phyloP scores from a whole-genome alignment of 2,113 vertebrate genomes.

The Natator depressus region DNA sequence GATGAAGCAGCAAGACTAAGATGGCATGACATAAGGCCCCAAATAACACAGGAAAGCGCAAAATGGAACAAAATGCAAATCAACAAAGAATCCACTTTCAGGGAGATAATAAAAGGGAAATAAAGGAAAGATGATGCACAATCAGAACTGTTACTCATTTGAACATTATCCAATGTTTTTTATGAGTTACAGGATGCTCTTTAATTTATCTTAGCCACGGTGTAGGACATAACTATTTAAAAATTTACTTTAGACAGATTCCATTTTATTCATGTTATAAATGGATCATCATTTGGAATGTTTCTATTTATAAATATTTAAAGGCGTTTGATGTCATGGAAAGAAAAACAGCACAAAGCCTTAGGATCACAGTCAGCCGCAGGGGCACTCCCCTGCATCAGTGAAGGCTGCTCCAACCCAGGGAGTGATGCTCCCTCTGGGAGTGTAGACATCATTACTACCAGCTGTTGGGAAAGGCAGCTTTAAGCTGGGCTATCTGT shows the following conservation, averaged over 20 bases:
- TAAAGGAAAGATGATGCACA: background rate
- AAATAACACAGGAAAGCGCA: background rate
- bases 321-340: background rate
- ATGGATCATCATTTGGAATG: constrained; percentile 23
- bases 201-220: constrained; percentile 25
- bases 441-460: background rate
- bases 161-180: background rate
- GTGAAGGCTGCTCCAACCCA: background rate
- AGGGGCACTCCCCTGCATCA: background rate
- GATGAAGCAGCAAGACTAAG: background rate
- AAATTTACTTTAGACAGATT: constrained; percentile 43
- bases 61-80: background rate
- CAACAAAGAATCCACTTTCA: background rate
- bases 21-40: background rate
- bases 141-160: constrained; percentile 12
- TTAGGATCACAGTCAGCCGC: background rate
- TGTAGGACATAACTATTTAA: constrained; percentile 12
- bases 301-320: constrained; percentile 43
- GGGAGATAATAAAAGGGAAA: background rate
- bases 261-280: constrained; percentile 50
- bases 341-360: constrained; percentile 37
- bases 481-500: background rate
- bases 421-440: background rate
- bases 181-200: background rate
- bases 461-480: background rate